A percentile compares a stretch with the other conserved stretches of the same genome.
phyloP scores from a whole-genome alignment of 1,140 invertebrate genomes.

The Papilio polyxenes region DNA sequence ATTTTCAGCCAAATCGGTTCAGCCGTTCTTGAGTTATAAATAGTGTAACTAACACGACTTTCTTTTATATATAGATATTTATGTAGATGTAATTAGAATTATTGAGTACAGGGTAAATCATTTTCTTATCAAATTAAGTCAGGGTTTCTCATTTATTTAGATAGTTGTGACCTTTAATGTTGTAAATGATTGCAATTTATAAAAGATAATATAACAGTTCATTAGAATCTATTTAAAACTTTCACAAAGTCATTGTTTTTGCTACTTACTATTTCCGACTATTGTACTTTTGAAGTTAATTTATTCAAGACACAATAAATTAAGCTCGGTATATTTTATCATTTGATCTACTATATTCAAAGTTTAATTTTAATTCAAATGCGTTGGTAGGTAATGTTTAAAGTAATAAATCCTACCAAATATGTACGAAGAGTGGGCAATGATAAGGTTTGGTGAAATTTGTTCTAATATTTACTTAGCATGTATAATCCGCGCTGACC shows the following conservation, averaged over 20 bases:
- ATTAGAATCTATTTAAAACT: not conserved
- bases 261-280: conserved; percentile 1
- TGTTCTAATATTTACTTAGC: conserved; percentile 24
- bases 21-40: too few species aligned
- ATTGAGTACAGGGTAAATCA: not conserved
- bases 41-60: too few species aligned
- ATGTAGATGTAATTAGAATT: not conserved
- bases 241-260: not conserved
- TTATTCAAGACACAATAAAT: conserved; percentile 16
- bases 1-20: too few species aligned
- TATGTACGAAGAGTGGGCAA: conserved; percentile 14
- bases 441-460: not conserved
- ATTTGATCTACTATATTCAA: conserved; percentile 28
- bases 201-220: not conserved
- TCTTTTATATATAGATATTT: too few species aligned
- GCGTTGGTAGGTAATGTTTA: conserved; percentile 10
- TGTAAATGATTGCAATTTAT: not conserved
- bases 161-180: not conserved
- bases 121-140: conserved; percentile 2
- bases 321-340: not conserved
- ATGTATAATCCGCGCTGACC: not conserved
- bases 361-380: conserved; percentile 23
- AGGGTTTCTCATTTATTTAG: not conserved
- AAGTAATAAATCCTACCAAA: conserved; percentile 26
- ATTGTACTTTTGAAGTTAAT: conserved; percentile 9